phyloP scores from a whole-genome alignment of 2,797 vertebrate species.

The Scolopax rusticola region DNA sequence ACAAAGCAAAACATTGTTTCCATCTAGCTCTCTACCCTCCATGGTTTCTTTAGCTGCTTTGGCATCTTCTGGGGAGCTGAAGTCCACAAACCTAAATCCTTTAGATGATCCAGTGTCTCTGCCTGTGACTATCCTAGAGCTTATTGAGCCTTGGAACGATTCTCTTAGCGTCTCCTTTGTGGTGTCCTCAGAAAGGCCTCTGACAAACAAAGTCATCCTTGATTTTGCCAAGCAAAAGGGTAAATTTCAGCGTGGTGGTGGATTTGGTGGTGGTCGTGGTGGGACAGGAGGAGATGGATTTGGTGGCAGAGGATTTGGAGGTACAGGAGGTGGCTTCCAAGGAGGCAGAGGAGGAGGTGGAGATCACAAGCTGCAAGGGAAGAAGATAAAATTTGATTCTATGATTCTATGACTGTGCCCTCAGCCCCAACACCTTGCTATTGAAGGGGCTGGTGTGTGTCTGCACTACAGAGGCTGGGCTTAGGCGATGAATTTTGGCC shows the following conservation, averaged over 20 bases:
- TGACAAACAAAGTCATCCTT: conserved; percentile 91
- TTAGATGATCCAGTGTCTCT: conserved; percentile 94
- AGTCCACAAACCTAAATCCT: neutral
- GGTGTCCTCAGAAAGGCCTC: conserved; percentile 95
- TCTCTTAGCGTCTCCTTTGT: conserved; percentile 91
- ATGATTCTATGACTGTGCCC: neutral
- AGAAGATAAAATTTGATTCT: conserved; percentile 93
- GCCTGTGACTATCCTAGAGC: conserved; percentile 93
- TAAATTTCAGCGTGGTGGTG: conserved; percentile 80
- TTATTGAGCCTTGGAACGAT: conserved; percentile 88
- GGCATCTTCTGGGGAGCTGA: too few species aligned
- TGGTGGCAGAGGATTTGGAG: conserved; percentile 80
- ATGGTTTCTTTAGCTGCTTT: too few species aligned
- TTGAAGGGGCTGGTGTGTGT: neutral
- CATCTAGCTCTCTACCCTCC: too few species aligned
- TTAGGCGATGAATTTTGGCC: neutral
- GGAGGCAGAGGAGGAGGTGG: conserved; percentile 83
- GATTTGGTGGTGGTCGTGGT: conserved; percentile 79
- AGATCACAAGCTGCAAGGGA: conserved; percentile 88
- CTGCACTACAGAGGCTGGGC: neutral
- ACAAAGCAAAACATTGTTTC: too few species aligned
- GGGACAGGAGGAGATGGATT: conserved; percentile 79
- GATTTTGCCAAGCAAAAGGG: conserved; percentile 96
- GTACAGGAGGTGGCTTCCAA: conserved; percentile 81
- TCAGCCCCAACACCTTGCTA: neutral